Evolutionary conservation across 1,140 invertebrate species (phyloP).

Genomic region (Procambarus clarkii): DNA sequence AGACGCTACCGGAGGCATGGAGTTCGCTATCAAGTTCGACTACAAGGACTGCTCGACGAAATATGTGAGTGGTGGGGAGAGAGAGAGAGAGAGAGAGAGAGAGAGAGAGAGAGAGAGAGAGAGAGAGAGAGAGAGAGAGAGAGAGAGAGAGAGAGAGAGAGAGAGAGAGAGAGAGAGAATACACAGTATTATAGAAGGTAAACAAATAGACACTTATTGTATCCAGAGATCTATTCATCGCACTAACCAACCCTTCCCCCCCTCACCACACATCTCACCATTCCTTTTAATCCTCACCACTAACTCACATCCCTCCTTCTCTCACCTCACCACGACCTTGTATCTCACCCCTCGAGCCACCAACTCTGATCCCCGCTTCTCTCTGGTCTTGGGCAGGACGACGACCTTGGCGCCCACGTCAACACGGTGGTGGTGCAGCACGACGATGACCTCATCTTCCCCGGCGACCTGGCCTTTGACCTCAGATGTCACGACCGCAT

Average conservation of each 20-base stretch:
- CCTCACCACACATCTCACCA: too few species aligned
- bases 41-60: constrained; percentile 79
- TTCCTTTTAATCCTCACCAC: too few species aligned
- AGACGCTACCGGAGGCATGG: constrained; percentile 76
- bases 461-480: constrained; percentile 81
- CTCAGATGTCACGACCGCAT: constrained; percentile 79
- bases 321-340: too few species aligned
- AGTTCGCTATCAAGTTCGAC: constrained; percentile 79
- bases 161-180: too few species aligned
- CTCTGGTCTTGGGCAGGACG: constrained; percentile 74
- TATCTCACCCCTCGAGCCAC: too few species aligned
- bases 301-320: too few species aligned
- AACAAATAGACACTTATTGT: too few species aligned
- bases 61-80: constrained; percentile 74
- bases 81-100: not conserved
- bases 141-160: too few species aligned
- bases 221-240: too few species aligned
- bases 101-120: constrained; percentile 27
- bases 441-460: constrained; percentile 81
- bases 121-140: not conserved
- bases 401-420: constrained; percentile 76
- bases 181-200: too few species aligned
- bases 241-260: too few species aligned
- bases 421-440: constrained; percentile 81
- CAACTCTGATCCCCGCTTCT: too few species aligned